These are phyloP conservation scores for Chiloscyllium plagiosum DNA, from an alignment of 2,113 vertebrate genomes.

Conservation along the genomic window DNA sequence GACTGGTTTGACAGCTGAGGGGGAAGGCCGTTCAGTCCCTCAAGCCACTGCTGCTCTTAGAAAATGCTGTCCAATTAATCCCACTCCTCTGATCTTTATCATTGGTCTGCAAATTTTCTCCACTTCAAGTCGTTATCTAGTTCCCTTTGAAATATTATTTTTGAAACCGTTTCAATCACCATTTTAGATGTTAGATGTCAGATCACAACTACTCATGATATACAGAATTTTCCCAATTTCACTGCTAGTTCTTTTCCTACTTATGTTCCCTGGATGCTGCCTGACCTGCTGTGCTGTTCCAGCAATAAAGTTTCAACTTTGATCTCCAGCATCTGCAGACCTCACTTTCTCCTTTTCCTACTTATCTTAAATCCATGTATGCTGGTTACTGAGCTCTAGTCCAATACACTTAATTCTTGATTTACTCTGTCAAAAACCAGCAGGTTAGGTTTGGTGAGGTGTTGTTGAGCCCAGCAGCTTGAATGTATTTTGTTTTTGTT, in stretches of 20 bases:
- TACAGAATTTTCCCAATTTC: neutral
- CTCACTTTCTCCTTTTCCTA: too few relatives aligned
- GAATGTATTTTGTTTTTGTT: neutral
- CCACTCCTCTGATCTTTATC: neutral
- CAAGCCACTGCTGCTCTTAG: neutral
- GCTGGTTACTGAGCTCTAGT: neutral
- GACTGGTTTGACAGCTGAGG: neutral
- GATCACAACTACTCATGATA: neutral
- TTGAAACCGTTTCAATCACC: neutral
- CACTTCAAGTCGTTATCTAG: neutral
- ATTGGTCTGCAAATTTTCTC: neutral
- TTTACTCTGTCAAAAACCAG: neutral
- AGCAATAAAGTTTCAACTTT: too few relatives aligned
- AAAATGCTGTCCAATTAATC: neutral
- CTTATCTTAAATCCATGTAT: neutral
- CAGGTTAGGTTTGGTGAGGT: neutral
- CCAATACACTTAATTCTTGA: neutral
- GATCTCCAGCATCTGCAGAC: too few relatives aligned
- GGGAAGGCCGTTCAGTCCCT: neutral
- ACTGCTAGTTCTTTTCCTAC: neutral
- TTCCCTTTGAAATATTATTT: neutral
- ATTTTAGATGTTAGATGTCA: neutral
- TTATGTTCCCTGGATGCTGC: too few relatives aligned
- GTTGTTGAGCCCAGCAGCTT: neutral
- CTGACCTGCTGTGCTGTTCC: too few relatives aligned